Percentiles rank a stretch among this genome's conserved stretches.
Conservation (phyloP, 2,113 vertebrate species). For the Cyphomyrus discorhynchus region DNA sequence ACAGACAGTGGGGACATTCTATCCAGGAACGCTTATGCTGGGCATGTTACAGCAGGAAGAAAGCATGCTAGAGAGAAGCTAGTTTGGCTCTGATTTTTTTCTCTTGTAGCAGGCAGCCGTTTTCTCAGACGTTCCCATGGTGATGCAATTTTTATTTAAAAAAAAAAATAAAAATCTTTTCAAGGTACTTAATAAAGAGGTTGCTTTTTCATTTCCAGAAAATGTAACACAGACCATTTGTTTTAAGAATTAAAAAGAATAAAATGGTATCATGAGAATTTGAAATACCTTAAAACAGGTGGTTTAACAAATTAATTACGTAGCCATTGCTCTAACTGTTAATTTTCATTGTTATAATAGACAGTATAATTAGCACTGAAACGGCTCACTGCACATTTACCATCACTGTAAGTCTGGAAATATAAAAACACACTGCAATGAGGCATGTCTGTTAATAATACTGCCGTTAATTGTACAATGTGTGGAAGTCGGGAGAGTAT, state of each 20-base stretch:
- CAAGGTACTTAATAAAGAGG: neutral
- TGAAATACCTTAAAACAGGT: conserved; percentile 6
- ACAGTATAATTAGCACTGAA: neutral
- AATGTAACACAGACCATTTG: neutral
- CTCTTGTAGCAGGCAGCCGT: neutral
- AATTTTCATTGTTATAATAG: neutral
- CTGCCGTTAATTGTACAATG: neutral
- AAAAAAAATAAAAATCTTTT: neutral
- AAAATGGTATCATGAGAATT: neutral
- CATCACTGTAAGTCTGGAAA: neutral
- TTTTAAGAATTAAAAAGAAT: conserved; percentile 9
- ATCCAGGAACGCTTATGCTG: neutral
- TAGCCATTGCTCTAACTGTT: neutral
- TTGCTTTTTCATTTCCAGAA: neutral
- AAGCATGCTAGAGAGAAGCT: neutral
- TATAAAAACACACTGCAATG: neutral
- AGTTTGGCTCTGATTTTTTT: neutral
- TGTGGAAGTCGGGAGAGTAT: neutral
- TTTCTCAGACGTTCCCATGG: conserved; percentile 5
- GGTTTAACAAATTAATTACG: neutral
- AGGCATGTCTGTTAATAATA: neutral
- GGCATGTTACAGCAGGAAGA: neutral
- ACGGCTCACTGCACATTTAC: neutral
- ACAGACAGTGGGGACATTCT: neutral
- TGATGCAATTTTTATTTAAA: neutral